Base-by-base conservation (phyloP, 2,797 vertebrate genomes). In the Acrocephalus scirpaceus region DNA sequence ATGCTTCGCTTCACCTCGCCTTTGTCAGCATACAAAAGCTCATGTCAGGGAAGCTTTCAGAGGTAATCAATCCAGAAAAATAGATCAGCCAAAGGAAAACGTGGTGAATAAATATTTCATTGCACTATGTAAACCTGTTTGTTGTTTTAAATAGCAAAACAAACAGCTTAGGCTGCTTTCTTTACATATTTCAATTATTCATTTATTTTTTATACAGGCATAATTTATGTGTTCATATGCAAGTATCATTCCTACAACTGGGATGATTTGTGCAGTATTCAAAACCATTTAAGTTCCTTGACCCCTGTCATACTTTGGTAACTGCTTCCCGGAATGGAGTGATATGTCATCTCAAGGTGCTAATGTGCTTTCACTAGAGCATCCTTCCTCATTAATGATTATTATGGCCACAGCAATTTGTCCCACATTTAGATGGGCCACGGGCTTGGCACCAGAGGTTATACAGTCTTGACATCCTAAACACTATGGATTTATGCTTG, bases 1-100 rank as follows among this genome's bases (percentile, higher is more conserved):
- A 94, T 89, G 88, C 71, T 96, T 87, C 1, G 4, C 76, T 93
- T 97, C 88, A 72, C 38, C 72, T 95, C 29, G 7, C 32, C 93
- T 97, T 76, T 94, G 86, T 97, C 94, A 95, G 88, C 4, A 4
- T 79, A 93, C 86, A 96, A 96, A 97, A 95, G 71, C 86, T 96
- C 44, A 58, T 81, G 94, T 94, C 94, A 95, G 84, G 70, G 95
- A 95, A 96, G 79, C 84, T 97, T 96, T 95, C 93, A 92, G 74
- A 96, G 32, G 64, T 92, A 90, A 97, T 97, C 95, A 94, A 93
- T 98, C 76, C 79, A 80, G 86, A 51, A 74, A 96, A 97, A 96
- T 79, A 84, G 79, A 96, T 95, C 93, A 92, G 64, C 56, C 94
- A 83, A 70, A 91, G 71, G 50, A 94, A 95, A 97, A 88, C 88